Evolutionary conservation across 1,140 invertebrate species (phyloP), one percentile per base, ranked within the genome.

Genomic region (Holotrichia oblita): DNA sequence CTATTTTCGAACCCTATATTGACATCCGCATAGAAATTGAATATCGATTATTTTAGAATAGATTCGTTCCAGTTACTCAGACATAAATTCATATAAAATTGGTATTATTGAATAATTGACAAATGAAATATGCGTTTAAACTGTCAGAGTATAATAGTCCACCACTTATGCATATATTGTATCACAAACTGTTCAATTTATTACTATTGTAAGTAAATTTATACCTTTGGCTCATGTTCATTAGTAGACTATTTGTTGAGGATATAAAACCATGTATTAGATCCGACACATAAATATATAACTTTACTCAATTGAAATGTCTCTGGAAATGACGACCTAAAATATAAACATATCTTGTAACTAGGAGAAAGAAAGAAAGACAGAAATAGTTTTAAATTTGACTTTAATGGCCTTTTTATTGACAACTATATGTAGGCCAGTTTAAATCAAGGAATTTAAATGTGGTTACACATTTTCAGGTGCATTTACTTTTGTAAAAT

Each of bases 81-180:
- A 55, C n/a, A 17, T 17, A n/a, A n/a, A 55, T 55, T 55, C 14
- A 55, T 55, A n/a, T 55, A 17, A 55, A 55, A 55, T 55, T 55
- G 14, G n/a, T n/a, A n/a, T 55, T 55, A 6, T 55, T 3, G 44
- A n/a, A 48, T 14, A 48, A 34, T 34, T 34, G 27, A 34, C 27
- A 34, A 34, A 34, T 34, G 27, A 34, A 34, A 34, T 34, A 34
- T 34, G 27, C 27, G 27, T 34, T 34, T 55, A 17, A 55, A n/a
- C 14, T 55, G 6, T 55, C 12, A 3, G 14, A 17, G 48, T 17
- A 55, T 55, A 17, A 55, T 55, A 55, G 3, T 14, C 6, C 6
- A 6, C 14, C 2, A 55, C 6, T n/a, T 17, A n/a, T n/a, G n/a
- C n/a, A n/a, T n/a, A n/a, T n/a, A n/a, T n/a, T n/a, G n/a, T n/a